Conservation (phyloP, 2,797 vertebrate genomes). For the Enteromius paludinosus region DNA sequence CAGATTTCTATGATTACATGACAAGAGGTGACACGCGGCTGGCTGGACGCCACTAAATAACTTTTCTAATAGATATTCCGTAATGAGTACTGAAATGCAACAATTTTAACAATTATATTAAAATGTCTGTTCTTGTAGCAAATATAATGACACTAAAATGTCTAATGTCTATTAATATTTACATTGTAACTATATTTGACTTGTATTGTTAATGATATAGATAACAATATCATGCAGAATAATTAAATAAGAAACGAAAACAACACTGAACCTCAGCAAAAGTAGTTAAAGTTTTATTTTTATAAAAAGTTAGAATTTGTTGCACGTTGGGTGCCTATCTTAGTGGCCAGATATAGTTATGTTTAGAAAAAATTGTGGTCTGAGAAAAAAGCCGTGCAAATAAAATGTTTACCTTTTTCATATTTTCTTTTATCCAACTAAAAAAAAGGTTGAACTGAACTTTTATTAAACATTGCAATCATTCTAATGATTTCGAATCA, state of each 20-base stretch:
- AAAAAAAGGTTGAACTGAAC: not conserved
- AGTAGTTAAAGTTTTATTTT: not conserved
- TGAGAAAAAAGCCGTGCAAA: not conserved
- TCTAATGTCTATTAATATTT: not conserved
- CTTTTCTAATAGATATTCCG: not conserved
- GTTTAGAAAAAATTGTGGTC: not conserved
- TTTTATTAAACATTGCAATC: not conserved
- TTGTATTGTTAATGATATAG: not conserved
- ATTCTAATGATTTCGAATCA: not conserved
- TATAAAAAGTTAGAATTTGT: not conserved
- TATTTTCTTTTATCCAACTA: not conserved
- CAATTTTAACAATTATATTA: not conserved
- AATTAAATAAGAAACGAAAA: not conserved
- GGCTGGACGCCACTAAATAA: constrained; percentile 5
- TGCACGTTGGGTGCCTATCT: not conserved
- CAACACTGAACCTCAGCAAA: not conserved
- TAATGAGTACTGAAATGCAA: constrained; percentile 2
- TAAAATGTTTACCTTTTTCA: not conserved
- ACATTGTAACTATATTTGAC: not conserved
- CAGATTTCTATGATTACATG: constrained; percentile 21
- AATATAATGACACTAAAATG: constrained; percentile 6
- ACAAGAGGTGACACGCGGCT: constrained; percentile 38
- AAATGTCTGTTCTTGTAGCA: not conserved
- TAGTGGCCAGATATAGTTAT: not conserved
- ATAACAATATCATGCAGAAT: not conserved